Evolutionary conservation across 2,113 vertebrate species (phyloP), one percentile per base, ranked within the genome.

Genomic region (Syrrhaptes paradoxus): DNA sequence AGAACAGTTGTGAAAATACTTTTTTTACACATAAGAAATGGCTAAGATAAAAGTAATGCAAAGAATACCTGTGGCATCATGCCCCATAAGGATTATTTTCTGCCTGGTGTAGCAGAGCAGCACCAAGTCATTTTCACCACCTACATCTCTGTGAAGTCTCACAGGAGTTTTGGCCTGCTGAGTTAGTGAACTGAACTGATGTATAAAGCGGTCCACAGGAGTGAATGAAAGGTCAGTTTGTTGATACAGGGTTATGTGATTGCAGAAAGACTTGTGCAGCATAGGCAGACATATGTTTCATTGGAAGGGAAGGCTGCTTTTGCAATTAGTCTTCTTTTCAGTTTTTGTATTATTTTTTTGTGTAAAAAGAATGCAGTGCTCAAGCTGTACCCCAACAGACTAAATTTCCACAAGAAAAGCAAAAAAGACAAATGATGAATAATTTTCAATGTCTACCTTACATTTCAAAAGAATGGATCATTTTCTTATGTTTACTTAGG

Each of bases 51-150:
- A 83, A 73, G 38, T 16, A 10, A 65, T 3, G 7, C 43, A 41
- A 49, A 85, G 38, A 38, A 41, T 22, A 54, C 1, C 7, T n/a
- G 41, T 32, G 75, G n/a, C n/a, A 62, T 34, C 25, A 2, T 22
- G 28, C 8, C 29, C 34, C 3, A 1, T 4, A 21, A 45, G 41
- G 9, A 65, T 5, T 5, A 9, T 1, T 1, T 26, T 79, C 38
- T 62, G 58, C 25, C 32, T 32, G 13, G 19, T 34, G 59, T 17
- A 73, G 72, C 28, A 62, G 31, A 79, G n/a, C 26, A 22, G 6
- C 8, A 65, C 31, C 3, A 55, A 43, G 24, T 21, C 43, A 28
- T 51, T 34, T 72, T 54, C 28, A 58, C 17, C 29, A n/a, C 3
- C 51, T 57, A 16, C 13, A 61, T 3, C 26, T 38, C 38, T 32